These are phyloP conservation scores for Xestia ashworthii DNA, from an alignment of 2,888 invertebrate genomes.

Conservation along the genomic window DNA sequence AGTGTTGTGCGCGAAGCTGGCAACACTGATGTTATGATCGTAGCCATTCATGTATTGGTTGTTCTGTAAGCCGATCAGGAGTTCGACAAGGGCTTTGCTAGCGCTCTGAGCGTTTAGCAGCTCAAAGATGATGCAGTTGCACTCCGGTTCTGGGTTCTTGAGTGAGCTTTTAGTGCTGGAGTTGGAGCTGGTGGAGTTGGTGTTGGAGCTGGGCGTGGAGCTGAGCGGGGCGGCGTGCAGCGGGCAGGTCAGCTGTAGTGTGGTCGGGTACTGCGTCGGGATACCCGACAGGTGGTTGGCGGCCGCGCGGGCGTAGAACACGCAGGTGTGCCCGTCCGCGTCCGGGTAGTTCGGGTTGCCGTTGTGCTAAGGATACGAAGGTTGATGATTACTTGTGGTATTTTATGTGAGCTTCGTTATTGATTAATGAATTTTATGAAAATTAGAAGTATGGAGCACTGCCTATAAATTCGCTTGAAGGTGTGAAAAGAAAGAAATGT, in stretches of 20 bases:
- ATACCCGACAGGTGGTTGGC: constrained; percentile 87
- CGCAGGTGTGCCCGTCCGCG: constrained; percentile 88
- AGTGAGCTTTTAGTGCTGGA: constrained; percentile 77
- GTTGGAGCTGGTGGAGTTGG: constrained; percentile 78
- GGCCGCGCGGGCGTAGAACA: constrained; percentile 89
- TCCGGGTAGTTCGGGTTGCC: constrained; percentile 98
- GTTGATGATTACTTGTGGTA: neutral
- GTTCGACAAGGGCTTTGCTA: constrained; percentile 85
- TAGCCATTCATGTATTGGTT: constrained; percentile 87
- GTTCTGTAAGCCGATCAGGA: constrained; percentile 86
- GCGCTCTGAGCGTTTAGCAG: constrained; percentile 86
- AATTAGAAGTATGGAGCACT: too few relatives aligned
- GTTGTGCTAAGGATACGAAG: constrained; percentile 93
- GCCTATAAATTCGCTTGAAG: too few relatives aligned
- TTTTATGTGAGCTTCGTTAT: neutral
- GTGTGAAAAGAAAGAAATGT: too few relatives aligned
- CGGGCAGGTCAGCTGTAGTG: constrained; percentile 84
- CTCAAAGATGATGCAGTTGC: constrained; percentile 88
- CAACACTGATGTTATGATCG: constrained; percentile 73
- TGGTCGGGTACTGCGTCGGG: constrained; percentile 82
- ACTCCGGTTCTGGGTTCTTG: constrained; percentile 84
- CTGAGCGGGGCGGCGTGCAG: constrained; percentile 80
- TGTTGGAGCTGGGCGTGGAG: constrained; percentile 69
- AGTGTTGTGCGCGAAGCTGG: constrained; percentile 77
- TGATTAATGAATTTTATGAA: too few relatives aligned